Conservation (phyloP, 2,797 vertebrate species). For the Salmo trutta region DNA sequence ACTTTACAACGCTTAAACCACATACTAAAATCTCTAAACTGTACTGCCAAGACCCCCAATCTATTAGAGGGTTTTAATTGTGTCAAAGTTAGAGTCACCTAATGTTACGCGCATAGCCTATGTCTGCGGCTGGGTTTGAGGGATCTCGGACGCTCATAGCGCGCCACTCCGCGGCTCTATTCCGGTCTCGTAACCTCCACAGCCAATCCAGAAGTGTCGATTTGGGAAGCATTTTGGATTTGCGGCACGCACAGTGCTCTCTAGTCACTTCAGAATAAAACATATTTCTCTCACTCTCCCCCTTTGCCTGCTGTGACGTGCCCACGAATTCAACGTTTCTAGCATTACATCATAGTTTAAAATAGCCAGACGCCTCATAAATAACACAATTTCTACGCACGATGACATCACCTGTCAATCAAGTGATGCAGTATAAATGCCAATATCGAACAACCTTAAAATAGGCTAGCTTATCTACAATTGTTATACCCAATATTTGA, state of each 20-base stretch:
- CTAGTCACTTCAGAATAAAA: no score
- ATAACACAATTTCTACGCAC: constrained; percentile 72
- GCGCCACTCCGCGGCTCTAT: constrained; percentile 51
- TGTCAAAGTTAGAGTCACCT: neutral
- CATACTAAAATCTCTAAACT: neutral
- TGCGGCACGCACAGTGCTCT: no score
- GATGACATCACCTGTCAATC: constrained; percentile 72
- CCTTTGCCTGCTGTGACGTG: constrained; percentile 64
- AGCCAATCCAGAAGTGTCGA: constrained; percentile 64
- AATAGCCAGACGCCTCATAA: constrained; percentile 68
- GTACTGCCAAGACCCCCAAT: neutral
- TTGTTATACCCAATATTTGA: neutral
- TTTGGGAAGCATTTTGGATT: constrained; percentile 15
- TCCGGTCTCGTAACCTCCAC: constrained; percentile 59
- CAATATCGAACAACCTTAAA: constrained; percentile 18
- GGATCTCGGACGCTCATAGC: constrained; percentile 15
- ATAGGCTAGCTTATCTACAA: neutral
- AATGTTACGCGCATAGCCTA: constrained; percentile 9
- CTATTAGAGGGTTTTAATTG: neutral
- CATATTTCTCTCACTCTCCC: constrained; percentile 3
- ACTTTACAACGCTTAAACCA: neutral
- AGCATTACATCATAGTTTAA: constrained; percentile 79
- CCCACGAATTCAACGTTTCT: constrained; percentile 70
- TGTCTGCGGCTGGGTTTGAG: constrained; percentile 16
- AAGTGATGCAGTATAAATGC: constrained; percentile 59